These are phyloP conservation scores for Sciaenops ocellatus DNA, from an alignment of 2,797 vertebrate genomes.

Conservation along the genomic window DNA sequence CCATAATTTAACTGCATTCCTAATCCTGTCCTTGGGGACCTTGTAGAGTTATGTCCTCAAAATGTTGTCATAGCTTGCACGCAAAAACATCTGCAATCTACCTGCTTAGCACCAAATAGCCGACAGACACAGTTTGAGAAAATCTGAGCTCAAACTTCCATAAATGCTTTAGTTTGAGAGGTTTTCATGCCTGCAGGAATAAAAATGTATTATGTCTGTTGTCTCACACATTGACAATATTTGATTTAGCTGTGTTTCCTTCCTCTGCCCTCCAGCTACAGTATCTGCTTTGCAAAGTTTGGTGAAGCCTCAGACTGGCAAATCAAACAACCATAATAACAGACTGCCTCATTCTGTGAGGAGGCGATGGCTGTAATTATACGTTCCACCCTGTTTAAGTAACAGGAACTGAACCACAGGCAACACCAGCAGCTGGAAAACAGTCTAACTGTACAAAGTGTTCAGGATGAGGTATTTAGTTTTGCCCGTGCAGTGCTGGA, in stretches of 20 bases:
- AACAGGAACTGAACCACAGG: constrained; percentile 21
- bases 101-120: background rate
- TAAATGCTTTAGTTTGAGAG: background rate
- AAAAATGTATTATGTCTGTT: background rate
- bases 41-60: too few species aligned
- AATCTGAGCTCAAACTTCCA: background rate
- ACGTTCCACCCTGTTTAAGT: constrained; percentile 56
- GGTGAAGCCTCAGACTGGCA: constrained; percentile 53
- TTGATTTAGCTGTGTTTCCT: constrained; percentile 4
- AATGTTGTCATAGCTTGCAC: background rate
- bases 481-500: background rate
- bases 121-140: background rate
- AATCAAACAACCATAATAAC: constrained; percentile 74
- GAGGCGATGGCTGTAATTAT: constrained; percentile 78
- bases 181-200: background rate
- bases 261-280: background rate
- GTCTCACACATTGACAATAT: background rate
- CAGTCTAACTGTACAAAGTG: constrained; percentile 1
- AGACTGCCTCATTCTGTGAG: constrained; percentile 58
- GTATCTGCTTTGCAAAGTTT: background rate
- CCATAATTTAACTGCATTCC: background rate
- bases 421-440: constrained; percentile 22
- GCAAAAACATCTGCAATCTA: background rate
- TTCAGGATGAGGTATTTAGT: constrained; percentile 9
- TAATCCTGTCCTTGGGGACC: background rate